Evolutionary conservation across 2,113 vertebrate genomes (phyloP).

Genomic region (Syngnathus floridae): DNA sequence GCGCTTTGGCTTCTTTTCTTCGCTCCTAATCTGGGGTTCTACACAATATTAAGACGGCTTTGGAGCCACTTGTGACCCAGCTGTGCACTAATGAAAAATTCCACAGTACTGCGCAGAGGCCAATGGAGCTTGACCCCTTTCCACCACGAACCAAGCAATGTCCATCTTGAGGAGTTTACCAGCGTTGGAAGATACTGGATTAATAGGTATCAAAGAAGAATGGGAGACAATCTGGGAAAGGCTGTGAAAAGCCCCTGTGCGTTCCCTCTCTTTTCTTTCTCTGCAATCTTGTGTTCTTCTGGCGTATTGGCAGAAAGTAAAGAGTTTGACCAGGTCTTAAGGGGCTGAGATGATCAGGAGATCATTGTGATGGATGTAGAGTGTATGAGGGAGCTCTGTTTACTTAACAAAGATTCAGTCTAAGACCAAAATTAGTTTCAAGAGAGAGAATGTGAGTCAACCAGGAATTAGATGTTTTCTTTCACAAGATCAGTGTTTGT

Average conservation of each 20-base stretch:
- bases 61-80: slow-evolving; percentile 93
- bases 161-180: slow-evolving; percentile 90
- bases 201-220: slow-evolving; percentile 74
- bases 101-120: slow-evolving; percentile 85
- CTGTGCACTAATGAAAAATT: slow-evolving; percentile 99
- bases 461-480: slow-evolving; percentile 57
- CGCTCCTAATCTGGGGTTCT: slow-evolving; percentile 72
- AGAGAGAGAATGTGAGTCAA: slow-evolving; percentile 64
- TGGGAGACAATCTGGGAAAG: slow-evolving; percentile 77
- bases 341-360: slow-evolving; percentile 87
- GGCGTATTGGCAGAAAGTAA: slow-evolving; percentile 79
- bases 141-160: slow-evolving; percentile 60
- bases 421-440: slow-evolving; percentile 80
- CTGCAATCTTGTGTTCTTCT: slow-evolving; percentile 62
- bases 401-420: slow-evolving; percentile 84
- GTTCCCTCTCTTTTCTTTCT: slow-evolving; percentile 57
- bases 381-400: slow-evolving; percentile 74
- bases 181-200: slow-evolving; percentile 90
- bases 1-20: slow-evolving; percentile 74
- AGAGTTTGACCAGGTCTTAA: slow-evolving; percentile 98
- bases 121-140: slow-evolving; percentile 77
- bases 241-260: slow-evolving; percentile 63
- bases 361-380: slow-evolving; percentile 76
- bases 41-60: slow-evolving; percentile 92
- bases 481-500: slow-evolving; percentile 55